A percentile compares a stretch with the other conserved stretches of the same genome.
Conservation (phyloP, 2,888 invertebrate genomes). For the Conomelus anceps region DNA sequence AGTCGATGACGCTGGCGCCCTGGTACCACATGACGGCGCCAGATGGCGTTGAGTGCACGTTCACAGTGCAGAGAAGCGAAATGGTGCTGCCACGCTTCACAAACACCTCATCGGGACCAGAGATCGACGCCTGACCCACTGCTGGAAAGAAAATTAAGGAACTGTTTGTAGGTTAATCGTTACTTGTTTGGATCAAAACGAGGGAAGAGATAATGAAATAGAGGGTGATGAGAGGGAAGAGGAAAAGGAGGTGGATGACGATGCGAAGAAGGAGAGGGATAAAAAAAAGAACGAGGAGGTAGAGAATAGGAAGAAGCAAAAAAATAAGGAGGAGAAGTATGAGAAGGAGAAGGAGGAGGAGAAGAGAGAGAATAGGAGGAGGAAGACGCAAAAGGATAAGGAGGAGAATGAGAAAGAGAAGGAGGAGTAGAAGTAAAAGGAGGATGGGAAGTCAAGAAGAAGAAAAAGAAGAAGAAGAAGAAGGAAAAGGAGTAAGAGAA, state of each 20-base stretch:
- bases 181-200: not conserved
- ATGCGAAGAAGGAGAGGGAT: conserved; percentile 19
- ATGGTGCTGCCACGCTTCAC: conserved; percentile 87
- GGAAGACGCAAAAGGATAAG: not conserved
- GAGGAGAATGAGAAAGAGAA: not conserved
- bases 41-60: conserved; percentile 73
- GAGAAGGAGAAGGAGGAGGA: conserved; percentile 20
- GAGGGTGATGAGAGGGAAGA: not conserved
- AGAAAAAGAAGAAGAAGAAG: not conserved
- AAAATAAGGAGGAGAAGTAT: not conserved
- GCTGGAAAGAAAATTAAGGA: conserved; percentile 34
- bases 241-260: conserved; percentile 12
- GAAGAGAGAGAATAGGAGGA: conserved; percentile 8
- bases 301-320: not conserved
- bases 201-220: not conserved
- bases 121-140: conserved; percentile 82
- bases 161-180: not conserved
- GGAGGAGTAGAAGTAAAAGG: not conserved
- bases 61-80: conserved; percentile 80
- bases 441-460: not conserved
- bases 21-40: conserved; percentile 81
- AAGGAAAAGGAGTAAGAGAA: not conserved
- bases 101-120: conserved; percentile 78
- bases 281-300: conserved; percentile 3
- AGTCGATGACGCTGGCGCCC: conserved; percentile 73